Evolutionary conservation across 2,113 vertebrate genomes (phyloP).

Genomic region (Chaetops frenatus): DNA sequence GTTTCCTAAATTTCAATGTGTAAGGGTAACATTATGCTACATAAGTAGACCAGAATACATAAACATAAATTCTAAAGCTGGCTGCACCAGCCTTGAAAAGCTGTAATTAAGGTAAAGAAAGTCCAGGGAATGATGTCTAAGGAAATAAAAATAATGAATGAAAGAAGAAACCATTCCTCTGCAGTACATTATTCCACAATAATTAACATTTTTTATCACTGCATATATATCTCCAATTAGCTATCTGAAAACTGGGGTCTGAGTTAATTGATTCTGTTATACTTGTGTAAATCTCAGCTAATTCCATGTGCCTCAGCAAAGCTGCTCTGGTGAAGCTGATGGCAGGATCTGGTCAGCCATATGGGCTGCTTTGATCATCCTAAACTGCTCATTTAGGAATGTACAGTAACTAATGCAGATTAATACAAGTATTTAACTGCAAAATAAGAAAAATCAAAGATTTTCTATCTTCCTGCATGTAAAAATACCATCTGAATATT

Average conservation of each 20-base stretch:
- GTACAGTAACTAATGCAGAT: neutral
- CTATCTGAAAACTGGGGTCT: neutral
- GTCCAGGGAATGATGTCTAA: neutral
- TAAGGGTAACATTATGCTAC: neutral
- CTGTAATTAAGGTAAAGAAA: constrained; percentile 40
- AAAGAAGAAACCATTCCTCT: constrained; percentile 23
- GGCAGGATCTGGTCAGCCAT: neutral
- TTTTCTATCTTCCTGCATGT: neutral
- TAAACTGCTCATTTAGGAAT: neutral
- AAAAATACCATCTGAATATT: neutral
- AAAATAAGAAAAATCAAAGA: neutral
- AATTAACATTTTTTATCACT: constrained; percentile 31
- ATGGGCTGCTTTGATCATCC: neutral
- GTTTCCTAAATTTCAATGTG: neutral
- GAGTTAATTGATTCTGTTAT: constrained; percentile 31
- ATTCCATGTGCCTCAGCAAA: neutral
- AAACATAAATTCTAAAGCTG: neutral
- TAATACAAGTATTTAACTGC: neutral
- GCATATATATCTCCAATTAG: constrained; percentile 33
- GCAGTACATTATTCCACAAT: constrained; percentile 13
- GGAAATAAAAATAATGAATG: constrained; percentile 45
- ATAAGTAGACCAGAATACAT: neutral
- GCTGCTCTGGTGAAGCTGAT: neutral
- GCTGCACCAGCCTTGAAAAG: neutral
- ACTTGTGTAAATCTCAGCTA: constrained; percentile 23